Percentiles rank a stretch among this genome's conserved stretches.
Conservation (phyloP, 2,113 vertebrate genomes). For the Myotis lucifugus region DNA sequence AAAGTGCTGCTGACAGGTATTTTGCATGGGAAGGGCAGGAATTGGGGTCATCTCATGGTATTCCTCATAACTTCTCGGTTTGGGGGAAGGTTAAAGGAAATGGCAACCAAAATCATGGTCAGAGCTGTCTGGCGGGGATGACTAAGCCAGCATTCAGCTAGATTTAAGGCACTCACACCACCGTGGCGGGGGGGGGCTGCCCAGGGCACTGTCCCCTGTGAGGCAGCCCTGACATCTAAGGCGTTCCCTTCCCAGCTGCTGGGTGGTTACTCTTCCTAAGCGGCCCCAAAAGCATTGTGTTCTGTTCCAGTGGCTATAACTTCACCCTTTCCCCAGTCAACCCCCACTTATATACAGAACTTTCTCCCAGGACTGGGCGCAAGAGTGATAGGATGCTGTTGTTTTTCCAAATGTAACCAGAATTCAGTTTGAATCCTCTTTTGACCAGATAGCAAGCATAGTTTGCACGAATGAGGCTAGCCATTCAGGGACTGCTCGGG, state of each 20-base stretch:
- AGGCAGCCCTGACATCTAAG: neutral
- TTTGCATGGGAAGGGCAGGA: neutral
- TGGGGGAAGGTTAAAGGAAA: neutral
- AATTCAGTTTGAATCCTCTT: neutral
- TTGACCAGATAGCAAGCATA: neutral
- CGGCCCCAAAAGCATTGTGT: fast-evolving
- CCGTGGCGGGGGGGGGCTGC: too few relatives aligned
- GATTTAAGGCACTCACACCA: fast-evolving
- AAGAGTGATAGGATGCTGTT: neutral
- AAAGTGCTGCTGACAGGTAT: neutral
- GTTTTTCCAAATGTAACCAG: neutral
- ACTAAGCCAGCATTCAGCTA: neutral
- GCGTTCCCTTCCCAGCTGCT: neutral
- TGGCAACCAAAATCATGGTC: neutral
- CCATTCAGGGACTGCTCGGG: neutral
- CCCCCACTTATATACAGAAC: neutral
- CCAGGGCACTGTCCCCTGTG: fast-evolving
- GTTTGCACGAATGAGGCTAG: neutral
- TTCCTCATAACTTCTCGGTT: neutral
- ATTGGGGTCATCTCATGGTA: neutral
- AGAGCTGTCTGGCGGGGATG: neutral
- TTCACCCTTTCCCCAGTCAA: neutral
- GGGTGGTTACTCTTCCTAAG: neutral
- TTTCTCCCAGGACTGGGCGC: neutral
- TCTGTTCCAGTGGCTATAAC: neutral